These are phyloP conservation scores for Oscheius sp. DNA, from an alignment of 2,888 invertebrate genomes.

Conservation along the genomic window DNA sequence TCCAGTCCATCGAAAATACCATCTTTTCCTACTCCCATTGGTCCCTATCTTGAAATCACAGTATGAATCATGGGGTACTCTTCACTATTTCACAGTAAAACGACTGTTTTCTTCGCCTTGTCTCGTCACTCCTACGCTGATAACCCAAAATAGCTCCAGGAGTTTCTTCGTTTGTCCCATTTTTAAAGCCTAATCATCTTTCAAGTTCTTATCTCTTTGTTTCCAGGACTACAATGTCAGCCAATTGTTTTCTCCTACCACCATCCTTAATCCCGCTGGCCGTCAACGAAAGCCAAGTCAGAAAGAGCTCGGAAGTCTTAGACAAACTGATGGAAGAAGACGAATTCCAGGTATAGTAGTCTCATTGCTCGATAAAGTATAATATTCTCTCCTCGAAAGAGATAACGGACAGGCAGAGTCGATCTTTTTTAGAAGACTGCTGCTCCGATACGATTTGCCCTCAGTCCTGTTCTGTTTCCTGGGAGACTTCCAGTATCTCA, in stretches of 20 bases:
- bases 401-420: background rate
- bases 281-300: slow-evolving; percentile 23
- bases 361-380: background rate
- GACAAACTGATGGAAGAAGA: slow-evolving; percentile 25
- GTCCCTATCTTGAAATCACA: background rate
- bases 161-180: slow-evolving; percentile 10
- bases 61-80: slow-evolving; percentile 15
- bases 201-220: too few species aligned
- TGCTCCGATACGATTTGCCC: background rate
- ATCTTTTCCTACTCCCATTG: background rate
- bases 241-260: slow-evolving; percentile 25
- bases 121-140: slow-evolving; percentile 24
- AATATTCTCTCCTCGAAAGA: background rate
- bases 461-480: background rate
- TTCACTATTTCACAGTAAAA: slow-evolving; percentile 1
- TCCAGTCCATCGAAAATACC: background rate
- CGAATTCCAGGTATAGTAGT: slow-evolving; percentile 30
- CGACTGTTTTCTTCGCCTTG: background rate
- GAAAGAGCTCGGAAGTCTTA: slow-evolving; percentile 19
- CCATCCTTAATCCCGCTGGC: slow-evolving; percentile 18
- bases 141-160: slow-evolving; percentile 22
- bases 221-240: slow-evolving; percentile 22
- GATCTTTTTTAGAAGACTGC: background rate
- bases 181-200: slow-evolving; percentile 13
- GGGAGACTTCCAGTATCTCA: background rate